phyloP scores from a whole-genome alignment of 1,140 invertebrate genomes.

The Yoshiicerus persimilis region DNA sequence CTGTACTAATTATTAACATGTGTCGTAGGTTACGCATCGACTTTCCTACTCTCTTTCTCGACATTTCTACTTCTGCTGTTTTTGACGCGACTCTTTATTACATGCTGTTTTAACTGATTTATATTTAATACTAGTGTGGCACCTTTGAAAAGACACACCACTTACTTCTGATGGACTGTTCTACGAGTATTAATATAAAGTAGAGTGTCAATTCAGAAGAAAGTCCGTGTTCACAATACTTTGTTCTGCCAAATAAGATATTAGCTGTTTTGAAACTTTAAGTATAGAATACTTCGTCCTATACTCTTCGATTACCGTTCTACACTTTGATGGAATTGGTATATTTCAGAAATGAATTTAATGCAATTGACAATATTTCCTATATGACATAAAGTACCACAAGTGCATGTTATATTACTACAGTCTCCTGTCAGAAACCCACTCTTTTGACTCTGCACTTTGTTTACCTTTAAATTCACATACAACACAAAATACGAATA shows the following conservation, averaged over 20 bases:
- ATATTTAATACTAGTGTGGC: too few species aligned
- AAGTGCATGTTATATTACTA: background rate
- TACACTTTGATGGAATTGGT: background rate
- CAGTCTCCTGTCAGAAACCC: background rate
- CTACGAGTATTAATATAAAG: background rate
- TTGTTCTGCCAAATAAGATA: too few species aligned
- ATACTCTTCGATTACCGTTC: background rate
- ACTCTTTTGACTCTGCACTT: background rate
- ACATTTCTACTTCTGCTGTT: too few species aligned
- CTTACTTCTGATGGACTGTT: too few species aligned
- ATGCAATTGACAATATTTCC: background rate
- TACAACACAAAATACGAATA: background rate
- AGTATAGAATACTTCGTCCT: background rate
- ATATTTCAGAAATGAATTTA: background rate
- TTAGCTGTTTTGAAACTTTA: too few species aligned
- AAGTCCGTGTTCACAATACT: background rate
- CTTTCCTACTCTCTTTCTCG: too few species aligned
- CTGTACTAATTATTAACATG: too few species aligned
- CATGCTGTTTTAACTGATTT: too few species aligned
- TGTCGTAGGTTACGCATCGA: too few species aligned
- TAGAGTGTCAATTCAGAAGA: background rate
- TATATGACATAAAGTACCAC: background rate
- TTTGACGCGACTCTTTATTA: too few species aligned
- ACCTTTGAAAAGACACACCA: too few species aligned
- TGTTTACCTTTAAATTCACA: background rate